Conservation (phyloP, 2,113 vertebrate species). For the Psittacula cyanocephala region DNA sequence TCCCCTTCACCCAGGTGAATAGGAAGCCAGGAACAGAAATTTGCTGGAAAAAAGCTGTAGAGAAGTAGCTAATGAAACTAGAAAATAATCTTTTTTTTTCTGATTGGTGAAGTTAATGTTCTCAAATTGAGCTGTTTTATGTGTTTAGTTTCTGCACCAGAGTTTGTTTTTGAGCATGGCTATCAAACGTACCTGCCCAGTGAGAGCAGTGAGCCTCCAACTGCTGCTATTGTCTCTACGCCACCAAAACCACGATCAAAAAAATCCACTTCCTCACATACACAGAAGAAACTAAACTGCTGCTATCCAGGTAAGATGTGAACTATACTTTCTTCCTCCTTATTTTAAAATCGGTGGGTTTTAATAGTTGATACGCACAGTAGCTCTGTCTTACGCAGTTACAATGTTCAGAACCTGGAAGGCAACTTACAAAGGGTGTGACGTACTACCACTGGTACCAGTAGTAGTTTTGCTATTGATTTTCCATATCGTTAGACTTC, state of each 20-base stretch:
- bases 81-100: background rate
- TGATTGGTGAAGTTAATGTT: background rate
- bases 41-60: background rate
- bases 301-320: constrained; percentile 84
- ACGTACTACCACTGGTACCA: background rate
- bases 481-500: background rate
- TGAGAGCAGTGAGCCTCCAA: constrained; percentile 82
- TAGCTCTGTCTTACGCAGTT: background rate
- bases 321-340: background rate
- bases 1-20: background rate
- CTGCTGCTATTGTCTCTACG: constrained; percentile 62
- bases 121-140: background rate
- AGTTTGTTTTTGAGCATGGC: constrained; percentile 90
- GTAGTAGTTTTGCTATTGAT: background rate
- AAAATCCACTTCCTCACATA: constrained; percentile 76
- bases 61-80: background rate
- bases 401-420: background rate
- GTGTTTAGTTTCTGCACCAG: constrained; percentile 81
- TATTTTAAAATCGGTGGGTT: background rate
- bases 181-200: constrained; percentile 86
- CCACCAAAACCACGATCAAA: constrained; percentile 83
- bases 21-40: background rate
- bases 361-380: rapidly evolving
- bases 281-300: constrained; percentile 89
- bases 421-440: background rate